These are phyloP conservation scores for Calephelis nemesis DNA, from an alignment of 1,140 invertebrate species.

Conservation along the genomic window DNA sequence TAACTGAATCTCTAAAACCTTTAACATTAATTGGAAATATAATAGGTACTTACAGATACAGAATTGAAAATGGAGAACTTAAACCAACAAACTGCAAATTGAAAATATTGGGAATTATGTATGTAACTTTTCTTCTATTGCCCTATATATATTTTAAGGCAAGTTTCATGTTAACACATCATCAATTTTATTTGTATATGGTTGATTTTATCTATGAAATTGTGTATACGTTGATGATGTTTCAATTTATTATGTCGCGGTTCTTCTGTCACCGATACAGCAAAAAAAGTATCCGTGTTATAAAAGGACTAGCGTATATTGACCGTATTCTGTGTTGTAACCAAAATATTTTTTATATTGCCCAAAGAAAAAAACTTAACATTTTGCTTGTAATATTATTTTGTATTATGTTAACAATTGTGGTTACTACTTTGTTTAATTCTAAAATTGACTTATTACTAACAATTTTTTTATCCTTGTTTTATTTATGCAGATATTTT, in stretches of 20 bases:
- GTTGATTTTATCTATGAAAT: neutral
- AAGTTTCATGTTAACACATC: too few species aligned
- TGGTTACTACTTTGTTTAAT: neutral
- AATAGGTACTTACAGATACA: neutral
- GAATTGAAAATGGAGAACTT: neutral
- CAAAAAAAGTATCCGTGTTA: neutral
- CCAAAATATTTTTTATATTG: neutral
- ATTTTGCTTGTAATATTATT: neutral
- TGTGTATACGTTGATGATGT: neutral
- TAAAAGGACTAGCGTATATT: neutral
- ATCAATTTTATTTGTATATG: too few species aligned
- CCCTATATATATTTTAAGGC: too few species aligned
- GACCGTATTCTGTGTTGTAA: neutral
- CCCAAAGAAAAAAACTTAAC: neutral
- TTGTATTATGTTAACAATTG: neutral
- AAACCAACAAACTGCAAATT: too few species aligned
- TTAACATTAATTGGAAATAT: neutral
- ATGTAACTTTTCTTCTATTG: too few species aligned
- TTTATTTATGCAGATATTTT: neutral
- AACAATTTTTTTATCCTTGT: neutral
- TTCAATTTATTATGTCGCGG: neutral
- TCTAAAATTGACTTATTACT: neutral
- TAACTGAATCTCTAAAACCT: neutral
- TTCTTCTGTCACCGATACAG: neutral
- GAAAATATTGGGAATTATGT: too few species aligned